Evolutionary conservation across 2,888 invertebrate genomes (phyloP).

Genomic region (Mythimna impura): DNA sequence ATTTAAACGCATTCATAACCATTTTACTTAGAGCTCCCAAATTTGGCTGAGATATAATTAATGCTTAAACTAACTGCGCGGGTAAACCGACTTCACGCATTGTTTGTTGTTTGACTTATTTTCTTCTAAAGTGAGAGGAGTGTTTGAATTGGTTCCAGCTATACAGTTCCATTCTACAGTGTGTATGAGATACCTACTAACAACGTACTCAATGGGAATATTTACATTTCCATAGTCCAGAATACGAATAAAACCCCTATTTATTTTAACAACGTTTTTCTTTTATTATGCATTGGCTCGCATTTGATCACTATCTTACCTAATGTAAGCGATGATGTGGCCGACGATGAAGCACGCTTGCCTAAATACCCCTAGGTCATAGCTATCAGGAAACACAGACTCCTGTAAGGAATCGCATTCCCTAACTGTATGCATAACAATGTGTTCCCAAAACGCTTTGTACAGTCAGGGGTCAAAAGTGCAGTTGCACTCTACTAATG

Average conservation of each 20-base stretch:
- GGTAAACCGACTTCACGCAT: conserved; percentile 32
- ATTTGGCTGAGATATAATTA: conserved; percentile 61
- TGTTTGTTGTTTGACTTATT: conserved; percentile 48
- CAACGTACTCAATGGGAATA: neutral
- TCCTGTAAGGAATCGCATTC: too few species aligned
- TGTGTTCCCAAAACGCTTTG: too few species aligned
- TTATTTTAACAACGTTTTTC: neutral
- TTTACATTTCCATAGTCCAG: conserved; percentile 19
- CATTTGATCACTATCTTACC: too few species aligned
- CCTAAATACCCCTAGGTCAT: too few species aligned
- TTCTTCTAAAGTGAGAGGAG: conserved; percentile 27
- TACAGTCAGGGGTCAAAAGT: too few species aligned
- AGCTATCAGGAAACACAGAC: too few species aligned
- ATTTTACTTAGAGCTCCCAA: conserved; percentile 60
- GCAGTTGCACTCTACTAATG: too few species aligned
- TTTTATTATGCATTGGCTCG: too few species aligned
- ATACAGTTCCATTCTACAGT: conserved; percentile 16
- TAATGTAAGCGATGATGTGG: too few species aligned
- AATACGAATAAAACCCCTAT: neutral
- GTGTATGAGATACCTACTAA: conserved; percentile 21
- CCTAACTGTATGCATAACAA: too few species aligned
- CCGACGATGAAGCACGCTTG: too few species aligned
- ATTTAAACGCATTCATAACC: conserved; percentile 75
- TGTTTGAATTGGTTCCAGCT: conserved; percentile 24
- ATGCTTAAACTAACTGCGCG: conserved; percentile 48